phyloP scores from a whole-genome alignment of 1,140 invertebrate species.

The Drosophila repleta region DNA sequence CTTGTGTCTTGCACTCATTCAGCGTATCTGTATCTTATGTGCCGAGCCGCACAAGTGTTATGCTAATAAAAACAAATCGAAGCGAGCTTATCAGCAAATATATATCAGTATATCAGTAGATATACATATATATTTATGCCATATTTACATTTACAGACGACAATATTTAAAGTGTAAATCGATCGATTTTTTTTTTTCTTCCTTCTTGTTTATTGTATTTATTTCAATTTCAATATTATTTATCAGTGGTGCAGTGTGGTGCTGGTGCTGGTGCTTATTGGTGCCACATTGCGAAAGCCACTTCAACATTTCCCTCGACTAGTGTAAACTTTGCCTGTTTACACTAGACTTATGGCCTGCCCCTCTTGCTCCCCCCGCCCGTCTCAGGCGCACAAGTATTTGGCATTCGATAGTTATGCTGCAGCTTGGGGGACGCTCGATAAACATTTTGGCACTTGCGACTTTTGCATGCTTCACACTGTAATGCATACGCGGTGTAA shows the following conservation, averaged over 20 bases:
- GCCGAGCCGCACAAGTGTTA: conserved; percentile 68
- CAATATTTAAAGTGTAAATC: conserved; percentile 73
- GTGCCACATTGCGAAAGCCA: conserved; percentile 53
- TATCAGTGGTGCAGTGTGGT: conserved; percentile 48
- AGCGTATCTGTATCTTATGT: conserved; percentile 36
- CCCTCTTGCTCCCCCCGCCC: not conserved
- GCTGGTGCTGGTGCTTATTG: conserved; percentile 16
- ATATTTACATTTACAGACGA: conserved; percentile 49
- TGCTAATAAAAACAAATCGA: conserved; percentile 78
- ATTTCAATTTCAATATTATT: conserved; percentile 81
- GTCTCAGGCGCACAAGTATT: not conserved
- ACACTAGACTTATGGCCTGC: conserved; percentile 32
- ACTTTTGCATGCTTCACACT: not conserved
- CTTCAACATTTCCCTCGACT: conserved; percentile 42
- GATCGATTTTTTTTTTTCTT: conserved; percentile 49
- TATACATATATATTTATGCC: conserved; percentile 31
- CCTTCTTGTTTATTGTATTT: conserved; percentile 71
- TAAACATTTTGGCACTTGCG: conserved; percentile 26
- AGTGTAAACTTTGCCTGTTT: conserved; percentile 51
- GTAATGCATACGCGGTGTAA: conserved; percentile 10
- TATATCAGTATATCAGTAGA: conserved; percentile 27
- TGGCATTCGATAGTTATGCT: conserved; percentile 9
- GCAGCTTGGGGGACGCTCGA: not conserved
- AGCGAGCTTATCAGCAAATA: conserved; percentile 59
- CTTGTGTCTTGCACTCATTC: conserved; percentile 40